A percentile compares a stretch with the other conserved stretches of the same genome.
Conservation (phyloP, 2,113 vertebrate genomes). For the Hyaena hyaena region DNA sequence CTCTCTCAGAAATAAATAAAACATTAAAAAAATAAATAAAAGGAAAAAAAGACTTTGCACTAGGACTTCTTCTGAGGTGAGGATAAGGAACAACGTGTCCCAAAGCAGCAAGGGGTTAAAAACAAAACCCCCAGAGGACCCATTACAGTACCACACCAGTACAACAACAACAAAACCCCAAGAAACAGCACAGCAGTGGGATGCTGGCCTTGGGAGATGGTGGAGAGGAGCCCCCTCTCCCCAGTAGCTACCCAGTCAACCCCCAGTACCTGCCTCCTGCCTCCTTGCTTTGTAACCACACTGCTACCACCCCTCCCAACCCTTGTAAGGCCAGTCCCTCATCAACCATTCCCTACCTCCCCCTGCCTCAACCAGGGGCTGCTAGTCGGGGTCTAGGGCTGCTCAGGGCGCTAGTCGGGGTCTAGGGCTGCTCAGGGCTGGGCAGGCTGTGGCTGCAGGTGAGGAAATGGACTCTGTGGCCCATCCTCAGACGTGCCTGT, state of each 20-base stretch:
- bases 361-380: background rate
- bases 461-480: background rate
- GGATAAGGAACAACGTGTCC: background rate
- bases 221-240: background rate
- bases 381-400: background rate
- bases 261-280: too few species aligned
- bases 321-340: background rate
- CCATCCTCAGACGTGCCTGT: background rate
- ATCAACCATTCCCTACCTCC: background rate
- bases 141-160: background rate
- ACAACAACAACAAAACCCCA: background rate
- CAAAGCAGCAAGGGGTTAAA: background rate
- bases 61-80: conserved; percentile 1
- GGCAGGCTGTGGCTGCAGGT: background rate
- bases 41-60: conserved; percentile 57
- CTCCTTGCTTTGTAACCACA: background rate
- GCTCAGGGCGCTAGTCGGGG: background rate
- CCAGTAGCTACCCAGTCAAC: background rate
- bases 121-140: background rate
- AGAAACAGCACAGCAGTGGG: background rate
- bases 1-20: too few species aligned
- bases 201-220: background rate
- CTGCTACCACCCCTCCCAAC: background rate
- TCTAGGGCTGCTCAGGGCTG: background rate
- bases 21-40: too few species aligned